phyloP scores from a whole-genome alignment of 2,888 invertebrate species.

The Philereme vetulata region DNA sequence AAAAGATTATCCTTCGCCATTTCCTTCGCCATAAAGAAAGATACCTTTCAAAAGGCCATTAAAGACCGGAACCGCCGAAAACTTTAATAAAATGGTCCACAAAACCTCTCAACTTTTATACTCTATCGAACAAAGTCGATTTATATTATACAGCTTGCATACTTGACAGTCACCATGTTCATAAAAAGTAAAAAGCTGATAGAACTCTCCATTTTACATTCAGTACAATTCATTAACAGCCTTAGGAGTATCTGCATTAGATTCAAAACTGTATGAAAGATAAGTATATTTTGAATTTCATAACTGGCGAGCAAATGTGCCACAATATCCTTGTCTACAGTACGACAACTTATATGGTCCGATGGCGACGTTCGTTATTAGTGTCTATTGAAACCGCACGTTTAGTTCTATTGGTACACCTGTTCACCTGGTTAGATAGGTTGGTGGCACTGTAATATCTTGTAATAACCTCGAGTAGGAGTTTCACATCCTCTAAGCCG shows the following conservation, averaged over 20 bases:
- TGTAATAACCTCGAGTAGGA: not conserved
- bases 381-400: too few relatives aligned
- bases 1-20: conserved; percentile 15
- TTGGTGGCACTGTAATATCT: not conserved
- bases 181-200: not conserved
- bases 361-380: too few relatives aligned
- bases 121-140: conserved; percentile 27
- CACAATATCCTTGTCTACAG: too few relatives aligned
- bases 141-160: conserved; percentile 5
- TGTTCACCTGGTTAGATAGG: too few relatives aligned
- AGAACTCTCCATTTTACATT: not conserved
- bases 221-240: too few relatives aligned
- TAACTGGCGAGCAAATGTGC: too few relatives aligned
- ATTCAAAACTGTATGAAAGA: too few relatives aligned
- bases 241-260: too few relatives aligned
- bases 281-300: too few relatives aligned
- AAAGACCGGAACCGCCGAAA: conserved; percentile 22
- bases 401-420: too few relatives aligned
- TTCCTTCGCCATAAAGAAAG: conserved; percentile 21
- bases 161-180: not conserved
- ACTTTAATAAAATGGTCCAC: conserved; percentile 30
- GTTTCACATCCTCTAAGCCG: conserved; percentile 4
- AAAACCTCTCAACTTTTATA: conserved; percentile 27
- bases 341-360: too few relatives aligned
- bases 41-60: conserved; percentile 19